Percentiles rank a stretch among this genome's conserved stretches.
phyloP scores from a whole-genome alignment of 1,140 invertebrate genomes.

The Ooceraea biroi region DNA sequence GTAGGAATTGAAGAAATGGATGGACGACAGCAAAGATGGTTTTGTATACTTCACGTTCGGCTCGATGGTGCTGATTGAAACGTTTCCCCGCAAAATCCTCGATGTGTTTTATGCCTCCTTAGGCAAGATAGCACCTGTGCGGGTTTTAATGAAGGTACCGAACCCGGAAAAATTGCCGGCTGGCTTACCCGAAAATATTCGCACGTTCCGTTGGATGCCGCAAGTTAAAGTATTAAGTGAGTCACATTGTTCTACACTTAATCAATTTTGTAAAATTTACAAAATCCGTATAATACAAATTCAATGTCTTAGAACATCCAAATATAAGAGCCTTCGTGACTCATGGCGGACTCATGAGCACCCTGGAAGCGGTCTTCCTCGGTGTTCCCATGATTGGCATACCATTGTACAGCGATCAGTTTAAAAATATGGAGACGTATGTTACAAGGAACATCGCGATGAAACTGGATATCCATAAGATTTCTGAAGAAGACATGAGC shows the following conservation, averaged over 20 bases:
- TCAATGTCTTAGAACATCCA: conserved; percentile 71
- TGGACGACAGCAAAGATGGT: no score
- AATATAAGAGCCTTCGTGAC: conserved; percentile 91
- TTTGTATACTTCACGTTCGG: conserved; percentile 92
- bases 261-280: conserved; percentile 4
- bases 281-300: conserved; percentile 6
- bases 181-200: no score
- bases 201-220: conserved; percentile 41
- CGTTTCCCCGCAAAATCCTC: conserved; percentile 87
- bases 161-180: no score
- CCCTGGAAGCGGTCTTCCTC: conserved; percentile 91
- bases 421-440: conserved; percentile 85
- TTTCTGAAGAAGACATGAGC: conserved; percentile 79
- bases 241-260: no score
- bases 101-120: no score
- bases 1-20: no score
- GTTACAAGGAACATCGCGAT: conserved; percentile 79
- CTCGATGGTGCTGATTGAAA: conserved; percentile 89
- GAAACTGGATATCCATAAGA: conserved; percentile 61
- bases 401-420: conserved; percentile 91
- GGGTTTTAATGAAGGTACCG: no score
- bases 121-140: no score
- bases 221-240: conserved; percentile 68
- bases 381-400: conserved; percentile 91
- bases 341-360: conserved; percentile 91